Evolutionary conservation across 1,140 invertebrate species (phyloP), one percentile per base, ranked within the genome.

Genomic region (Lepidostoma basale): DNA sequence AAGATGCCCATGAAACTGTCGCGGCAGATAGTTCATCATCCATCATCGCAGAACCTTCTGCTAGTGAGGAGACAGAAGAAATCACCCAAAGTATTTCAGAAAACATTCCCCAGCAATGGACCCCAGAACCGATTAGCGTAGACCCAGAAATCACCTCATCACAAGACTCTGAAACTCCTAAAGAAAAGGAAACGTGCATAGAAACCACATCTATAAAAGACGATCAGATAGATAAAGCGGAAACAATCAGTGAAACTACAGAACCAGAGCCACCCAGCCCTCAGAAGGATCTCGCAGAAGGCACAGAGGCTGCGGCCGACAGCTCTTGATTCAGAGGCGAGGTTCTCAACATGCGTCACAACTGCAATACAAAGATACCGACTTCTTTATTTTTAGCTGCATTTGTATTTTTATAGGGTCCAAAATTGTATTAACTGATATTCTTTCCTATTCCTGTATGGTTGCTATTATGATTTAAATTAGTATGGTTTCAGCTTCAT

Each of bases 361-460:
- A n/a, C n/a, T n/a, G n/a, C n/a, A n/a, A n/a, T n/a, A n/a, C n/a
- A n/a, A n/a, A n/a, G n/a, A n/a, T n/a, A n/a, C n/a, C n/a, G n/a
- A n/a, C n/a, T 47, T 47, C 20, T 3, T 18, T 10, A 47, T 23
- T 47, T n/a, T 47, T 47, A 45, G 10, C 22, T 3, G 33, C 28
- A 9, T 18, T 56, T 56, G 25, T 30, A 56, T 56, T 56, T 30
- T 26, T 52, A 30, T 33, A 33, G 44, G 28, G 52, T 56, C 28
- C 14, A 16, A 54, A 9, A 18, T 8, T 45, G 16, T 45, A n/a
- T n/a, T n/a, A n/a, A n/a, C n/a, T n/a, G n/a, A n/a, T n/a, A n/a
- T 45, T 45, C 9, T 45, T 14, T 22, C 30, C 30, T 33, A 33
- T 33, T 14, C 8, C 16, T 8, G 14, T 45, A 20, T 20, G 22